Base-by-base conservation (phyloP, 1,140 invertebrate genomes). In the Drosophila burlai region DNA sequence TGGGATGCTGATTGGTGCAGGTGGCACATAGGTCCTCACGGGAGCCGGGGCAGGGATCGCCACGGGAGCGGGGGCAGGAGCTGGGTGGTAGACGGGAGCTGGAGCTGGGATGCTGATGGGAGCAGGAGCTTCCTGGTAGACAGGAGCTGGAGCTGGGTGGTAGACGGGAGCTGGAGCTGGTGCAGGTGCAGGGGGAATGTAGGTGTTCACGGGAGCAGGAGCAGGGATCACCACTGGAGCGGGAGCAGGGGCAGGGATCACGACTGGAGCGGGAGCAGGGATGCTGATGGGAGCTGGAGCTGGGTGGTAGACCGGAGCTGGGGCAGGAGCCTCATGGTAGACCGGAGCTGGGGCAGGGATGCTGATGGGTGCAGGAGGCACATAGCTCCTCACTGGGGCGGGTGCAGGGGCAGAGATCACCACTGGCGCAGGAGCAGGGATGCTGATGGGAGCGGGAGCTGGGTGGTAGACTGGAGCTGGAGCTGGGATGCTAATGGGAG, bases 251-350 rank as follows among this genome's bases (percentile, higher is more conserved):
- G 45, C 49, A 18, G 75, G 49, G 61, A 61, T 67, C 72, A 46
- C 49, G 26, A 60, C 45, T 8, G 60, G 60, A 40, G 62, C 62
- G 15, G 62, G 52, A 26, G 52, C 62, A 1, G 62, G 61, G 18
- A 21, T 21, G 21, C 21, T 21, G 21, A 21, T 21, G 21, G 65
- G 76, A 7, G 76, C 81, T 0, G 63, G 68, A 10, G 63, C 54
- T 2, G 52, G 38, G 9, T 80, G 60, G 76, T 80, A 60, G 4
- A 69, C 69, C 0, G 81, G 76, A 38, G 80, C 80, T 0, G 73
- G 76, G 45, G 43, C 49, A 43, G 66, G 59, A 36, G 47, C 29
- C 31, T 55, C 54, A 68, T 47, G 46, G 21, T 47, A 26, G 46
- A 47, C 65, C 0, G 79, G 74, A n/a, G 73, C 76, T 2, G 72